Evolutionary conservation across 2,888 invertebrate genomes (phyloP).

Genomic region (Tipula lateralis): DNA sequence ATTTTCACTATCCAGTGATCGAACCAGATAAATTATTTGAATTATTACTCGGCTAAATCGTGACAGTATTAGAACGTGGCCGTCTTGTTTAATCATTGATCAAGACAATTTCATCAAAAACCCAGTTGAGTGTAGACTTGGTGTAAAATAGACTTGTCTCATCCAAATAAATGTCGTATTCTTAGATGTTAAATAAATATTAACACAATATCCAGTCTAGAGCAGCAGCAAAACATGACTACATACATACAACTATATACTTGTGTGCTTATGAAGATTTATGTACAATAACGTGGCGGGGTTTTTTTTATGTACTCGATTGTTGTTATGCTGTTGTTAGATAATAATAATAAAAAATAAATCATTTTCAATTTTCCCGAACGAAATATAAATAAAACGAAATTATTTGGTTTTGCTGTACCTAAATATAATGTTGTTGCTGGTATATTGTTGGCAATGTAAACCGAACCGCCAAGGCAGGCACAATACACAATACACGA

Average conservation of each 20-base stretch:
- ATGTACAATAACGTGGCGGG: not conserved
- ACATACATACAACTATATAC: too few relatives aligned
- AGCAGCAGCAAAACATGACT: not conserved
- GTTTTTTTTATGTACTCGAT: not conserved
- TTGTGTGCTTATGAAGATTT: not conserved
- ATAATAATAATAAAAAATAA: not conserved
- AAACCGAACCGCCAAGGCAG: not conserved
- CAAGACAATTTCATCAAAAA: too few relatives aligned
- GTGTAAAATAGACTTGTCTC: not conserved
- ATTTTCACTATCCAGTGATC: too few relatives aligned
- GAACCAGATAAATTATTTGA: too few relatives aligned
- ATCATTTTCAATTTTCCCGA: not conserved
- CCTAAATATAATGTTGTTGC: not conserved
- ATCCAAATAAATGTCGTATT: not conserved
- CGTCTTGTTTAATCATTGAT: too few relatives aligned
- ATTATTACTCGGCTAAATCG: too few relatives aligned
- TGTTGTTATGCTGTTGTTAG: not conserved
- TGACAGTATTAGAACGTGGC: too few relatives aligned
- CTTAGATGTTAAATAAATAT: not conserved
- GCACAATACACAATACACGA: not conserved
- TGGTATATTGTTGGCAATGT: not conserved
- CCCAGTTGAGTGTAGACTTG: too few relatives aligned
- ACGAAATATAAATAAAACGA: not conserved
- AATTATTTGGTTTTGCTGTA: not conserved
- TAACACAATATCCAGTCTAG: not conserved